phyloP scores from a whole-genome alignment of 2,888 invertebrate species.

The Chirona hameri region DNA sequence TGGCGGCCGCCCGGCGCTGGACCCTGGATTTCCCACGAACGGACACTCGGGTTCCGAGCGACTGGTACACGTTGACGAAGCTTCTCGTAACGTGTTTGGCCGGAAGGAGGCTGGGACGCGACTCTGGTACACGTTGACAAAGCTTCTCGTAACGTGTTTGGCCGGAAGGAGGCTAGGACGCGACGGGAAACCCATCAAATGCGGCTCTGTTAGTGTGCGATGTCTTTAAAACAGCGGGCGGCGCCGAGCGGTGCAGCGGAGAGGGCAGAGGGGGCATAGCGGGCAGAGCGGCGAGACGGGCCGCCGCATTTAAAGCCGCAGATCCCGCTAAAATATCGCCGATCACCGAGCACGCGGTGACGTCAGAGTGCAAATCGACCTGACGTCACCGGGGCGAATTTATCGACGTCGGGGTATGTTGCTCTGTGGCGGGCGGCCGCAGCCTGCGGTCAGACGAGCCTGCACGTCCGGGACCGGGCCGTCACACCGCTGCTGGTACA shows the following conservation, averaged over 20 bases:
- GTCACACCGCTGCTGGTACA: background rate
- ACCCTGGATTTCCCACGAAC: background rate
- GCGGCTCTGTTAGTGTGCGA: too few species aligned
- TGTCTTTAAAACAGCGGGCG: too few species aligned
- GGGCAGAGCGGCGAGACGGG: too few species aligned
- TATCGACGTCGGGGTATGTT: background rate
- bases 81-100: background rate
- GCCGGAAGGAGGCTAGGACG: too few species aligned
- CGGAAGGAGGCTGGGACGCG: too few species aligned
- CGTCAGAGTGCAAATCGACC: too few species aligned
- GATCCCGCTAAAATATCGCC: background rate
- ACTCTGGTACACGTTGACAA: too few species aligned
- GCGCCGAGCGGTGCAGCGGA: too few species aligned
- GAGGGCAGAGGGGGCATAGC: too few species aligned
- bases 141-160: too few species aligned
- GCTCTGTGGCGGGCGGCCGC: background rate
- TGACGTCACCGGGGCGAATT: background rate
- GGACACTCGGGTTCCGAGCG: background rate
- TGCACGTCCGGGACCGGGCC: background rate
- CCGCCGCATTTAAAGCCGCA: background rate
- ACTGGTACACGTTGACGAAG: too few species aligned
- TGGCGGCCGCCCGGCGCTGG: background rate
- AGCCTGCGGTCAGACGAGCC: background rate
- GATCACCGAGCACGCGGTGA: background rate
- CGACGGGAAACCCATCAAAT: too few species aligned